Evolutionary conservation across 2,797 vertebrate species (phyloP), one percentile per base, ranked within the genome.

Genomic region (Selene dorsalis): DNA sequence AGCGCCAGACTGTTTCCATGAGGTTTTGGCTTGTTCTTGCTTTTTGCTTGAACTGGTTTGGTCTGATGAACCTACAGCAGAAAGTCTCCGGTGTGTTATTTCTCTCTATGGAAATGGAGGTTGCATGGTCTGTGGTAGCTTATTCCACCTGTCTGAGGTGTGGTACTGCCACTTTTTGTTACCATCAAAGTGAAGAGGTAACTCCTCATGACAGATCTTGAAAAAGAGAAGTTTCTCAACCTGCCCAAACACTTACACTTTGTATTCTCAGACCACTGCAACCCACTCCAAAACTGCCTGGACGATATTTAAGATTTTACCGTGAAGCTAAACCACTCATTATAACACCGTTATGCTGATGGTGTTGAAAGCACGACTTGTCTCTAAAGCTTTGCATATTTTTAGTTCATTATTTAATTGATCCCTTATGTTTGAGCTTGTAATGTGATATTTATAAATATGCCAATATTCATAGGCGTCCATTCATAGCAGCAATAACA

Each of bases 141-240:
- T 62, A 65, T 73, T 73, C 59, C 79, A 84, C 73, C 78, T 86
- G 77, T 79, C 47, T 18, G n/a, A 74, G 68, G 50, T 56, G 63
- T 62, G 70, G 53, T 43, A 43, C 74, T 30, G 74, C n/a, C 20
- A 32, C 28, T 50, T 52, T 85, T 16, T 69, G 78, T 83, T 69
- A 64, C 14, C 18, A 10, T 87, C 80, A 75, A 74, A 28, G 12
- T 43, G 35, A 64, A 7, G 30, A 41, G 35, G 11, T 68, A 73
- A 77, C 20, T 45, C 50, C 4, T 57, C 4, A 2, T 66, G 83
- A 69, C 72, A 68, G 62, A 7, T 84, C 2, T 52, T 61, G 16
- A 67, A 64, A 72, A 10, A 77, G 5, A 58, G 1, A 66, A 2
- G 38, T 50, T 50, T 64, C 38, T 69, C 41, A 63, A 10, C 56